These are phyloP conservation scores for Lasioglossum marginatum DNA, from an alignment of 2,888 invertebrate species.

Conservation along the genomic window DNA sequence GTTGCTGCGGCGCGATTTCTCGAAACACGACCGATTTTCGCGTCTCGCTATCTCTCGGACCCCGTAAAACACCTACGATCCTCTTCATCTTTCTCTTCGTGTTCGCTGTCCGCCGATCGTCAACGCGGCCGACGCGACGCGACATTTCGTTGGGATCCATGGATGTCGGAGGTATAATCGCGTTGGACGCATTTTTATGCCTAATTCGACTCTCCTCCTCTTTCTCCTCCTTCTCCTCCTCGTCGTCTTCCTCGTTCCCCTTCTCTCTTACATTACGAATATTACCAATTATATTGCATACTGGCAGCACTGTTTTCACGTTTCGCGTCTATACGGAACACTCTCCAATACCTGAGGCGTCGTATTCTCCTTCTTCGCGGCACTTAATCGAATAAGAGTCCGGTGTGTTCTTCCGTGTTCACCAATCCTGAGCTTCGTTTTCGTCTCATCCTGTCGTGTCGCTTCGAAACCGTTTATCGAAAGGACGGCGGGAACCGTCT, in stretches of 20 bases:
- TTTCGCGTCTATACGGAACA: slow-evolving; percentile 66
- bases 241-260: slow-evolving; percentile 19
- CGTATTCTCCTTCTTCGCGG: slow-evolving; percentile 39
- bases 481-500: slow-evolving; percentile 39
- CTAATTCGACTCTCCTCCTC: slow-evolving; percentile 36
- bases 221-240: slow-evolving; percentile 2
- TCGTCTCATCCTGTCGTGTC: slow-evolving; percentile 13
- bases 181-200: slow-evolving; percentile 53
- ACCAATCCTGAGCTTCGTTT: slow-evolving; percentile 20
- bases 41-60: slow-evolving; percentile 29
- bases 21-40: slow-evolving; percentile 19
- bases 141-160: slow-evolving; percentile 44
- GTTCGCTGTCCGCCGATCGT: background rate
- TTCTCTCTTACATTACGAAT: slow-evolving; percentile 66
- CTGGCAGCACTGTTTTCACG: slow-evolving; percentile 78
- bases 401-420: slow-evolving; percentile 26
- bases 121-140: background rate
- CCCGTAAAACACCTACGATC: slow-evolving; percentile 9
- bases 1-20: slow-evolving; percentile 38
- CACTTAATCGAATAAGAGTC: slow-evolving; percentile 52
- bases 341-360: slow-evolving; percentile 48
- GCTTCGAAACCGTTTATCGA: background rate
- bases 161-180: slow-evolving; percentile 47
- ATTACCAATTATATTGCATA: slow-evolving; percentile 77
- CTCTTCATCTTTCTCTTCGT: slow-evolving; percentile 26